These are phyloP conservation scores for Tenthredo notha DNA, from an alignment of 2,888 invertebrate genomes.

Conservation along the genomic window DNA sequence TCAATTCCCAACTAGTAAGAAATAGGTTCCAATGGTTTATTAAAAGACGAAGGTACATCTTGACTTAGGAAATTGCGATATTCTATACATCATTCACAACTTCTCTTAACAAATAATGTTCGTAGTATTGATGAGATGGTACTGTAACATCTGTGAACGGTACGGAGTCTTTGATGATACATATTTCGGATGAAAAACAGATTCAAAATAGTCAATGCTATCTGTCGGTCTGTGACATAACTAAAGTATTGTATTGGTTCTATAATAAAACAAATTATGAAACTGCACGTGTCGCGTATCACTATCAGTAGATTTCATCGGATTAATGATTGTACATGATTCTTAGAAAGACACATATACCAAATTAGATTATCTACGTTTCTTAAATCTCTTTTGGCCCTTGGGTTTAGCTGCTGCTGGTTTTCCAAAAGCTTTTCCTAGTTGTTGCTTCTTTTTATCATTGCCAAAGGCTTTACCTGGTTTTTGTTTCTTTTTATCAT, in stretches of 20 bases:
- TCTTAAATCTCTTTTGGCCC: slow-evolving; percentile 51
- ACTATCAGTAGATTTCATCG: slow-evolving; percentile 8
- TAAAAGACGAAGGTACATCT: neutral
- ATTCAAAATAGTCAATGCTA: slow-evolving; percentile 70
- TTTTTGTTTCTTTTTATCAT: slow-evolving; percentile 55
- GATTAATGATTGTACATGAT: neutral
- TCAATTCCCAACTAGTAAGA: neutral
- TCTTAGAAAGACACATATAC: neutral
- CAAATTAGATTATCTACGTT: slow-evolving; percentile 48
- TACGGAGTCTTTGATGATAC: slow-evolving; percentile 63
- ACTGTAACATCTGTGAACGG: slow-evolving; percentile 70
- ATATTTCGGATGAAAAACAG: slow-evolving; percentile 55
- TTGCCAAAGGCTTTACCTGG: slow-evolving; percentile 61
- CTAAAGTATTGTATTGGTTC: slow-evolving; percentile 74
- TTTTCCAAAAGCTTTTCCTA: slow-evolving; percentile 61
- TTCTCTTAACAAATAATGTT: slow-evolving; percentile 18
- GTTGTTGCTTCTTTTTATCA: slow-evolving; percentile 54
- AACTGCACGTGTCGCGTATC: slow-evolving; percentile 46
- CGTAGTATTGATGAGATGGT: slow-evolving; percentile 50
- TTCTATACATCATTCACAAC: slow-evolving; percentile 16
- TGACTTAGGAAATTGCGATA: neutral
- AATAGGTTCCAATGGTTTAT: neutral
- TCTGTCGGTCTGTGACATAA: slow-evolving; percentile 72
- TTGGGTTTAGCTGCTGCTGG: slow-evolving; percentile 55
- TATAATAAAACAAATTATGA: slow-evolving; percentile 72